These are phyloP conservation scores for Argynnis bischoffii DNA, from an alignment of 2,888 invertebrate species.

Conservation along the genomic window DNA sequence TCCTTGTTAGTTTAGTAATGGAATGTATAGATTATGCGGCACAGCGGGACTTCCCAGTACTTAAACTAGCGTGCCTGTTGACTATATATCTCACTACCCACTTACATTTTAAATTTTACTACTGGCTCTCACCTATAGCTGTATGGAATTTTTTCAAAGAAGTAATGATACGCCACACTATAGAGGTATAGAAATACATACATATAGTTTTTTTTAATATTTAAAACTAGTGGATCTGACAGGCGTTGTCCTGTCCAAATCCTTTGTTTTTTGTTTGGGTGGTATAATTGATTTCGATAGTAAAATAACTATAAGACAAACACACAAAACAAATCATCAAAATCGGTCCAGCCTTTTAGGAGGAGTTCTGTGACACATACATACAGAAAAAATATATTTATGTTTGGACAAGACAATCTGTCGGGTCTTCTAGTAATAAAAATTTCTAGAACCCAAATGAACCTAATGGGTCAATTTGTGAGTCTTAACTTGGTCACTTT, in stretches of 20 bases:
- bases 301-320: too few relatives aligned
- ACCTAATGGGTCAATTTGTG: too few relatives aligned
- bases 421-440: too few relatives aligned
- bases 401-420: too few relatives aligned
- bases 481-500: too few relatives aligned
- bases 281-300: too few relatives aligned
- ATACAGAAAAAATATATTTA: background rate
- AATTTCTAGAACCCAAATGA: too few relatives aligned
- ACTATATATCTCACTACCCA: conserved; percentile 65
- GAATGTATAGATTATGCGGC: conserved; percentile 67
- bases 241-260: too few relatives aligned
- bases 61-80: conserved; percentile 60
- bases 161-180: conserved; percentile 66
- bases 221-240: too few relatives aligned
- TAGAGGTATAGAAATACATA: conserved; percentile 54
- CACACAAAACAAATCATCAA: background rate
- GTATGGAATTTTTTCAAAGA: conserved; percentile 71
- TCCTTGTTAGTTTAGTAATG: conserved; percentile 54
- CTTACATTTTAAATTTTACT: conserved; percentile 65
- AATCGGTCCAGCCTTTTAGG: background rate
- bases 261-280: too few relatives aligned
- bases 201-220: background rate
- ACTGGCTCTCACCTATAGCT: conserved; percentile 59
- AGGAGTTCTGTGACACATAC: too few relatives aligned
- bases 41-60: conserved; percentile 57